Evolutionary conservation across 2,797 vertebrate species (phyloP), one percentile per base, ranked within the genome.

Genomic region (Cichlasoma orientale): DNA sequence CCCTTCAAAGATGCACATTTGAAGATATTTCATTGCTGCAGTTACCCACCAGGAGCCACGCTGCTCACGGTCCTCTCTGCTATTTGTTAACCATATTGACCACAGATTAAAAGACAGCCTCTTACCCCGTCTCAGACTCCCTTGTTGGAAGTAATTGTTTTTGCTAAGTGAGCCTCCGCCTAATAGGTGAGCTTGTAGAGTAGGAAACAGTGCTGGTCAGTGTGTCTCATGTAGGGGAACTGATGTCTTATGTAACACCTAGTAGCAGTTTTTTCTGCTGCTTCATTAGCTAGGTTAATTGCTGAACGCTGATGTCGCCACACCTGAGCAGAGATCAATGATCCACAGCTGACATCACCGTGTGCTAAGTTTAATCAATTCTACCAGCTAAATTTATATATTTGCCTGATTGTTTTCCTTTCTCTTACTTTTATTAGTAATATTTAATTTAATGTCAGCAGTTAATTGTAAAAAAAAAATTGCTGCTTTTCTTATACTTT

Each of bases 261-360:
- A 84, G 79, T 88, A 88, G 78, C 80, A 53, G 54, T 72, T 76
- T 87, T 52, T 2, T 58, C 68, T 29, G 44, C 79, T 13, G 83
- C 90, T 86, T 89, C 92, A 89, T 93, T 92, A 89, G 87, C 38
- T 12, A 4, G 66, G 85, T 82, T 90, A 92, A 93, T 93, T 91
- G 82, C 79, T 69, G 56, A 78, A 83, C 66, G 56, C 73, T 83
- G 72, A 85, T 84, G 86, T 80, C 55, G 50, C 72, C 44, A 55
- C 66, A 86, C 82, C 85, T 14, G 71, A 82, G 61, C 57, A 50
- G 79, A 69, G 79, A 88, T 87, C 86, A 88, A 31, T 80, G 86
- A 76, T 71, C 25, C 83, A 29, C 54, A 38, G 84, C 70, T 56
- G 79, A 83, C 36, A 25, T 82, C 85, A 61, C 25, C 16, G 9